phyloP scores from a whole-genome alignment of 1,140 invertebrate genomes.

The Caenorhabditis tropicalis region DNA sequence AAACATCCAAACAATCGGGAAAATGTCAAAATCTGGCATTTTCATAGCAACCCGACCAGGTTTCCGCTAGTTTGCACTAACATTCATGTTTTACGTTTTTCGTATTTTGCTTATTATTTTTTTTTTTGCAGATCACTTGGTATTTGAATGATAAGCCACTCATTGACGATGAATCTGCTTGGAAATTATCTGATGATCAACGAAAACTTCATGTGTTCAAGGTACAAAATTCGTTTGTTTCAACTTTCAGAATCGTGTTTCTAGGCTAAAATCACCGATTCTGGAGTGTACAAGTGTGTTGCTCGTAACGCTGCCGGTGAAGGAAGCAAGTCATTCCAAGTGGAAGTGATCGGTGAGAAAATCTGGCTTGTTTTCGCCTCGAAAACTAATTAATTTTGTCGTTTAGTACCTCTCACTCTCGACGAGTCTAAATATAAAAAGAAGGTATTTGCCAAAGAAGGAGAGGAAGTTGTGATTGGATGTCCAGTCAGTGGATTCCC shows the following conservation, averaged over 20 bases:
- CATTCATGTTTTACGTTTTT: too few relatives aligned
- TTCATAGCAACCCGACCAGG: too few relatives aligned
- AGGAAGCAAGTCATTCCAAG: slow-evolving; percentile 67
- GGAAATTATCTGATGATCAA: slow-evolving; percentile 59
- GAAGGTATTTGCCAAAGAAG: slow-evolving; percentile 59
- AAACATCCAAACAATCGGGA: too few relatives aligned
- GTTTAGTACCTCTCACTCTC: slow-evolving; percentile 62
- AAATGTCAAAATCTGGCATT: too few relatives aligned
- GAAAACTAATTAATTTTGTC: neutral
- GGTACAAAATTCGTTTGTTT: neutral
- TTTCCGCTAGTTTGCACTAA: too few relatives aligned
- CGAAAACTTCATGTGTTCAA: slow-evolving; percentile 55
- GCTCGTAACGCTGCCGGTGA: slow-evolving; percentile 73
- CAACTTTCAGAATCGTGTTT: slow-evolving; percentile 35
- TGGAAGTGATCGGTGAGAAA: slow-evolving; percentile 61
- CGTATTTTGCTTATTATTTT: neutral
- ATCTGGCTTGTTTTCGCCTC: slow-evolving; percentile 17
- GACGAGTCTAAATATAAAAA: slow-evolving; percentile 60
- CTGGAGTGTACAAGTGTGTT: slow-evolving; percentile 72
- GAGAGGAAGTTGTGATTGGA: slow-evolving; percentile 60
- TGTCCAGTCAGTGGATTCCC: slow-evolving; percentile 65
- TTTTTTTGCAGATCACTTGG: slow-evolving; percentile 55
- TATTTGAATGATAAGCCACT: slow-evolving; percentile 57
- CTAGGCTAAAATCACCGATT: slow-evolving; percentile 61
- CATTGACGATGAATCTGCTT: slow-evolving; percentile 9